A percentile compares a stretch with the other conserved stretches of the same genome.
These are phyloP conservation scores for Catostomus latipinnis DNA, from an alignment of 2,797 vertebrate genomes.

Conservation along the genomic window DNA sequence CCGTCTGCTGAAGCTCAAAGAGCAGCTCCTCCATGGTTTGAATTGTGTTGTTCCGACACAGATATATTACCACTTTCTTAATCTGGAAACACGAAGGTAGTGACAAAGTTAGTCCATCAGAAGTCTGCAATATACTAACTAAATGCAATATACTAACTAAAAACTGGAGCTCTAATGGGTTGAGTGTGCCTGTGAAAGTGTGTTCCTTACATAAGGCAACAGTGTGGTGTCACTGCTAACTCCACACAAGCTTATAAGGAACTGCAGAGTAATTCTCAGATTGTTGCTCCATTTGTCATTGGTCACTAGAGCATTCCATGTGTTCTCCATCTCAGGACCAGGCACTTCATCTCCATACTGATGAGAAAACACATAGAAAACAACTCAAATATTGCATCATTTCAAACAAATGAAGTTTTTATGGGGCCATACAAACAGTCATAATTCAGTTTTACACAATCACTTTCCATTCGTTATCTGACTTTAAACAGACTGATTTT, in stretches of 20 bases:
- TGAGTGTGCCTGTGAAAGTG: neutral
- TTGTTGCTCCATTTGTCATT: constrained; percentile 99
- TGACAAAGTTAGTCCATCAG: neutral
- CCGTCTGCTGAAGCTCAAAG: constrained; percentile 97
- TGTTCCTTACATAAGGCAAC: constrained; percentile 88
- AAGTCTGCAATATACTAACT: neutral
- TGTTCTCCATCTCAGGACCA: constrained; percentile 96
- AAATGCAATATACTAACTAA: too few species aligned
- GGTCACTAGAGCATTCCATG: constrained; percentile 96
- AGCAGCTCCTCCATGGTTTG: constrained; percentile 99
- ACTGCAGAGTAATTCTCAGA: constrained; percentile 92
- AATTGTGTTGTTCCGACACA: constrained; percentile 98
- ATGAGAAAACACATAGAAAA: constrained; percentile 13
- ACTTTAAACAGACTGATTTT: too few species aligned
- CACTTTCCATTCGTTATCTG: too few species aligned
- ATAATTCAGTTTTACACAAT: too few species aligned
- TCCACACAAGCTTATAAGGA: constrained; percentile 96
- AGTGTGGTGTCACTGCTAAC: constrained; percentile 97
- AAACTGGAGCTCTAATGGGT: neutral
- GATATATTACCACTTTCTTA: constrained; percentile 96
- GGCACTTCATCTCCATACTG: constrained; percentile 98
- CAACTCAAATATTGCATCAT: neutral
- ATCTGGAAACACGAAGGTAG: constrained; percentile 78
- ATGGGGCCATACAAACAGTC: too few species aligned
- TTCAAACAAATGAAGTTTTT: too few species aligned